Evolutionary conservation across 2,113 vertebrate genomes (phyloP).

Genomic region (Perognathus longimembris): DNA sequence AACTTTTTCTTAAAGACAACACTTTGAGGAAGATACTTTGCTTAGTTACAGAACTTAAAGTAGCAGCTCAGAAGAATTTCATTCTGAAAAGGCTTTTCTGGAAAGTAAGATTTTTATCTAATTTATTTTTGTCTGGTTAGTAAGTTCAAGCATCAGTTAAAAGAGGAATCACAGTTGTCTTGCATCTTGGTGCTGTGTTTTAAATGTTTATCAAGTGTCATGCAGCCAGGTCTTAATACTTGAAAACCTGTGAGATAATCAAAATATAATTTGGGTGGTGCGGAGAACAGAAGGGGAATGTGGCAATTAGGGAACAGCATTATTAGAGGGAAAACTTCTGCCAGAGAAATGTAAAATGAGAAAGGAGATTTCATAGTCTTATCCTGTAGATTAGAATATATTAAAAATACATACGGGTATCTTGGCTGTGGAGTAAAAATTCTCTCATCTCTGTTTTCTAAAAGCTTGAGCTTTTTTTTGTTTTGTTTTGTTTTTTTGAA

Average conservation of each 20-base stretch:
- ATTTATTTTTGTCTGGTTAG: slow-evolving; percentile 3
- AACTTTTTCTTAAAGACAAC: slow-evolving; percentile 78
- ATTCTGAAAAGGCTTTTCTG: slow-evolving; percentile 79
- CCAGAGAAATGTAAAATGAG: background rate
- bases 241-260: background rate
- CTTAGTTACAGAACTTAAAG: slow-evolving; percentile 70
- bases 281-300: background rate
- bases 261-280: background rate
- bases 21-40: slow-evolving; percentile 69
- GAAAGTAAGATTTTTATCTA: slow-evolving; percentile 72
- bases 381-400: background rate
- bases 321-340: background rate
- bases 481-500: no score
- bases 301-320: background rate
- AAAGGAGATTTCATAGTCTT: slow-evolving; percentile 31
- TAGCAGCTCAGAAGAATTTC: slow-evolving; percentile 77
- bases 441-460: background rate
- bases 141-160: slow-evolving; percentile 29
- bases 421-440: background rate
- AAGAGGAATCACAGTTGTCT: slow-evolving; percentile 6
- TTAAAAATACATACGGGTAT: background rate
- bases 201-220: slow-evolving; percentile 28
- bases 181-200: slow-evolving; percentile 21
- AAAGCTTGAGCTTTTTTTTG: background rate
- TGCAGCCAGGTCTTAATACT: background rate